These are phyloP conservation scores for Pandion haliaetus DNA, from an alignment of 2,113 vertebrate species.

Conservation along the genomic window DNA sequence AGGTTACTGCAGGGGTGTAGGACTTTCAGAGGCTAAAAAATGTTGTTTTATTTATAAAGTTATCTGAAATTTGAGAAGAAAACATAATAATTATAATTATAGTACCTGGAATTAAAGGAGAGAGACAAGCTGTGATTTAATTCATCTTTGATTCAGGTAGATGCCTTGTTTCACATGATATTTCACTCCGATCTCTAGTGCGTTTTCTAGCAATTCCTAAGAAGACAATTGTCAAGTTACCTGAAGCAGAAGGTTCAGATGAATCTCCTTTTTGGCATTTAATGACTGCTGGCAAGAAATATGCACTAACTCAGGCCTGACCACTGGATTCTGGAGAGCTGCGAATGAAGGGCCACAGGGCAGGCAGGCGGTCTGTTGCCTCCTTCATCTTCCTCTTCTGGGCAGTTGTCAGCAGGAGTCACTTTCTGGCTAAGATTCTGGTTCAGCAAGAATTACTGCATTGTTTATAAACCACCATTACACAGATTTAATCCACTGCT, in stretches of 20 bases:
- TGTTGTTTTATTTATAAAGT: not conserved
- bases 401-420: not conserved
- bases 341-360: not conserved
- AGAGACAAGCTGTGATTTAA: not conserved
- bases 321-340: not conserved
- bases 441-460: not conserved
- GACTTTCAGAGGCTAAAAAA: not conserved
- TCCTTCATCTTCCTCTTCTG: not conserved
- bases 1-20: not conserved
- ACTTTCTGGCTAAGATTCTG: not conserved
- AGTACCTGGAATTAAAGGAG: not conserved
- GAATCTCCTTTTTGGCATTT: not conserved
- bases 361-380: not conserved
- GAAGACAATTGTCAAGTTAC: not conserved
- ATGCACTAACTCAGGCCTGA: not conserved
- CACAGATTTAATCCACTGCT: not conserved
- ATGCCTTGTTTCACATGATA: not conserved
- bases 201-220: not conserved
- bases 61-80: not conserved
- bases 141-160: not conserved
- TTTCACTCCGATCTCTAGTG: not conserved
- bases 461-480: not conserved
- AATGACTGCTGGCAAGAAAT: conserved; percentile 18
- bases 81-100: not conserved
- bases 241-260: conserved; percentile 9